phyloP scores from a whole-genome alignment of 1,140 invertebrate genomes.

The Orchesella cincta region DNA sequence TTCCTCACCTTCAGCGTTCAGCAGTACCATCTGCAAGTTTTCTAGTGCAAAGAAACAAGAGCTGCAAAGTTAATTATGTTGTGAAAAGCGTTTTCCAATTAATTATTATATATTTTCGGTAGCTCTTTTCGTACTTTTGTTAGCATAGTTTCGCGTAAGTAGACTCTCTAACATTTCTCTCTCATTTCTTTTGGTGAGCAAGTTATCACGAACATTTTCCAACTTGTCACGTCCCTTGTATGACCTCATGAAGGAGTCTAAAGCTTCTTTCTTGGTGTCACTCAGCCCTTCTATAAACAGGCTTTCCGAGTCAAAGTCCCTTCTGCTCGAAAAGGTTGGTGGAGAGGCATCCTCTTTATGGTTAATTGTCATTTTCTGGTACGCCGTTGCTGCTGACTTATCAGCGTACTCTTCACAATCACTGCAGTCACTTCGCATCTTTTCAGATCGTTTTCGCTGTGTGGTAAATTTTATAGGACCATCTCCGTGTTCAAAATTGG shows the following conservation, averaged over 20 bases:
- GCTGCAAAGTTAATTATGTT: too few relatives aligned
- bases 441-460: too few relatives aligned
- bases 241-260: slow-evolving; percentile 35
- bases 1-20: background rate
- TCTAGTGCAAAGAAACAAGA: too few relatives aligned
- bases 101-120: too few relatives aligned
- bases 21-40: background rate
- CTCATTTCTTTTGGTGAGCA: slow-evolving; percentile 1
- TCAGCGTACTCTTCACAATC: too few relatives aligned
- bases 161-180: background rate
- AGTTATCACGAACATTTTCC: slow-evolving; percentile 1
- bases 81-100: too few relatives aligned
- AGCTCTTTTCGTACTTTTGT: too few relatives aligned
- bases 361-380: too few relatives aligned
- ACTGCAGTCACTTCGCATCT: too few relatives aligned
- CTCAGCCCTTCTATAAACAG: slow-evolving; percentile 11
- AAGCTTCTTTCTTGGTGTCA: slow-evolving; percentile 29
- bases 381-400: too few relatives aligned
- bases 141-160: background rate
- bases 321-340: too few relatives aligned
- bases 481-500: background rate
- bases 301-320: background rate
- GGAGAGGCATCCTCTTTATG: too few relatives aligned
- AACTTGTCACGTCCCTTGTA: slow-evolving; percentile 14
- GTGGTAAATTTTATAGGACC: background rate